Conservation (phyloP, 53 echinoderm and acorn worm species). For the Paelopatides confundens region DNA sequence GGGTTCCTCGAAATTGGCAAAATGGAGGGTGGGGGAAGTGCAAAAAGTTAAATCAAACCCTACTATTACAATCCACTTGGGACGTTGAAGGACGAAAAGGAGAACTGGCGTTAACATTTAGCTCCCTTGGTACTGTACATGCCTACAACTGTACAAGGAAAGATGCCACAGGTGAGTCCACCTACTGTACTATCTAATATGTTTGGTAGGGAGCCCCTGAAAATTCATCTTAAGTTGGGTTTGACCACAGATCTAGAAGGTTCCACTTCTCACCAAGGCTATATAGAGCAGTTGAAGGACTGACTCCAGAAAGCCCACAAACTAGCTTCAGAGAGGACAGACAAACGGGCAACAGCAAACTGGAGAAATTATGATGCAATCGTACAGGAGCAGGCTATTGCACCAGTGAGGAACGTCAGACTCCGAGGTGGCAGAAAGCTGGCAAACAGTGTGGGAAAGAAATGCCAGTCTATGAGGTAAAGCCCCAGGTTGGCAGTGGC, state of each 20-base stretch:
- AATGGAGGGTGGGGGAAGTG: no score
- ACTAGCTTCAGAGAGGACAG: constrained; percentile 48
- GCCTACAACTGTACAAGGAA: constrained; percentile 48
- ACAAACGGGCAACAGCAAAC: constrained; percentile 31
- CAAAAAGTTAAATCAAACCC: no score
- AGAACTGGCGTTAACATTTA: no score
- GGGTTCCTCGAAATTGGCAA: no score
- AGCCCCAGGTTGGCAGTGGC: no score
- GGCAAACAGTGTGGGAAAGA: constrained; percentile 49
- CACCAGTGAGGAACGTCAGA: constrained; percentile 40
- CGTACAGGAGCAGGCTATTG: constrained; percentile 27
- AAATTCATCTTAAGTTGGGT: background rate
- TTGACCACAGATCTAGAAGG: background rate
- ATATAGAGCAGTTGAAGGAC: constrained; percentile 47
- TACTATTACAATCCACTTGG: no score
- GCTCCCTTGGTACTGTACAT: no score
- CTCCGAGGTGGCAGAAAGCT: constrained; percentile 46
- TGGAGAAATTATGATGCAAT: constrained; percentile 34
- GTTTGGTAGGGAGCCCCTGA: constrained; percentile 46
- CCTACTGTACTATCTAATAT: constrained; percentile 14
- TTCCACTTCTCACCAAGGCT: background rate
- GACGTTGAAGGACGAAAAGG: no score
- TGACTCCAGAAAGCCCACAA: constrained; percentile 48
- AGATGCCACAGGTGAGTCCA: constrained; percentile 36
- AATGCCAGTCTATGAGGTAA: constrained; percentile 42